These are phyloP conservation scores for Oligia latruncula DNA, from an alignment of 2,888 invertebrate genomes.

Conservation along the genomic window DNA sequence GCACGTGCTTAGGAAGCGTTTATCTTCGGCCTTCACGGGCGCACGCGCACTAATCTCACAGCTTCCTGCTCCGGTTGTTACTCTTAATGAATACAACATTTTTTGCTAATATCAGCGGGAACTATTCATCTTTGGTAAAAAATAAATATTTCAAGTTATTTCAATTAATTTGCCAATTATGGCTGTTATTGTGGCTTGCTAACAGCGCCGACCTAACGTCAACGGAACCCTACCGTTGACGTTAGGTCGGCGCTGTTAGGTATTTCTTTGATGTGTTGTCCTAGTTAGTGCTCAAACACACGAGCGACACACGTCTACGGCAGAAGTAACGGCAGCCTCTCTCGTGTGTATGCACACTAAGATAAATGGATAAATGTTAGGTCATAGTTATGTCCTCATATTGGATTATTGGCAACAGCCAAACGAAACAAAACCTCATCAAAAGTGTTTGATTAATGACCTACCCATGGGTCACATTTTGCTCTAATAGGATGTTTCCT, in stretches of 20 bases:
- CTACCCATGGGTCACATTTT: background rate
- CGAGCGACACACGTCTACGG: too few species aligned
- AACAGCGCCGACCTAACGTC: too few species aligned
- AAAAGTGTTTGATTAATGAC: background rate
- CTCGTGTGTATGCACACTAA: background rate
- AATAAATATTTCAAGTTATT: constrained; percentile 42
- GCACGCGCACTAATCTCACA: constrained; percentile 79
- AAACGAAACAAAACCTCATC: background rate
- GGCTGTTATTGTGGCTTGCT: constrained; percentile 17
- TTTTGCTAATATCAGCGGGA: constrained; percentile 46
- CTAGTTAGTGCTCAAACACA: background rate
- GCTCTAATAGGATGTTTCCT: too few species aligned
- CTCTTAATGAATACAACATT: constrained; percentile 59
- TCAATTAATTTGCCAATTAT: constrained; percentile 44
- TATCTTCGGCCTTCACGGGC: constrained; percentile 84
- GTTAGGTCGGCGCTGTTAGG: background rate
- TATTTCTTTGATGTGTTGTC: constrained; percentile 11
- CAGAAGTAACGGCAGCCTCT: too few species aligned
- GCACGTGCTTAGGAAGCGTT: constrained; percentile 81
- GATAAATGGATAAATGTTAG: constrained; percentile 6
- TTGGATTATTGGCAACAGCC: background rate
- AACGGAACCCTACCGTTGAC: too few species aligned
- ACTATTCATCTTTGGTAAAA: constrained; percentile 31
- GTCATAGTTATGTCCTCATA: too few species aligned
- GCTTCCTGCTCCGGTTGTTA: constrained; percentile 80